Base-by-base conservation (phyloP, 2,888 invertebrate genomes). In the Morpho achilles region DNA sequence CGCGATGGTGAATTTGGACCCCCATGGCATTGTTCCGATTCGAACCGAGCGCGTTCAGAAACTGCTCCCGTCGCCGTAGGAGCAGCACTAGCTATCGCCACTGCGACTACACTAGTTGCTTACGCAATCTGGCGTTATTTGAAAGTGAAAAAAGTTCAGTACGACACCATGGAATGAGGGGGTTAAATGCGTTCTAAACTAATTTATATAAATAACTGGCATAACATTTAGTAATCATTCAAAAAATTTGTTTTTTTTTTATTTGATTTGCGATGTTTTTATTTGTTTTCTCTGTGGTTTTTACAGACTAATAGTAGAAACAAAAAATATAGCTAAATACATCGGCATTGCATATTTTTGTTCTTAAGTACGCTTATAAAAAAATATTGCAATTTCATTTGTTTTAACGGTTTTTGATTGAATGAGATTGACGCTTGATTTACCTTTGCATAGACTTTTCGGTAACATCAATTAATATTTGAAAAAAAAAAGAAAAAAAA, bases 131-230 rank as follows among this genome's bases (percentile, higher is more conserved):
- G 93, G 91, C 94, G 97, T 71, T 96, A 97, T 76, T 93, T 96
- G 78, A 96, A 96, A 82, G 93, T 97, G 51, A 97, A 97, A 88
- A 97, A 97, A 82, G 96, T 97, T 2, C 96, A 97, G 75, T 97
- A 97, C 76, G 96, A 96, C 76, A 96, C 96, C 8, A 97, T 97
- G 97, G 96, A 97, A 84, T 96, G 76, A 80, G 67, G 61, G 60
- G 69, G 67, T 56, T 68, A 65, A 60, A 59, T 47, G 54, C 69
- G 70, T 71, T 73, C 67, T 72, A 70, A 67, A 66, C 65, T 59
- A 16, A n/a, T n/a, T 39, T 10, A 45, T 10, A 7, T 32, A 32
- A 0, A 5, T 9, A 39, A 23, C 10, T 23, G 42, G 43, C 42
- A 7, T 51, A 22, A 23, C 50, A 40, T 46, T 22, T 8, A 22